Evolutionary conservation across 2,888 invertebrate genomes (phyloP).

Genomic region (Didymodactylos carnosus): DNA sequence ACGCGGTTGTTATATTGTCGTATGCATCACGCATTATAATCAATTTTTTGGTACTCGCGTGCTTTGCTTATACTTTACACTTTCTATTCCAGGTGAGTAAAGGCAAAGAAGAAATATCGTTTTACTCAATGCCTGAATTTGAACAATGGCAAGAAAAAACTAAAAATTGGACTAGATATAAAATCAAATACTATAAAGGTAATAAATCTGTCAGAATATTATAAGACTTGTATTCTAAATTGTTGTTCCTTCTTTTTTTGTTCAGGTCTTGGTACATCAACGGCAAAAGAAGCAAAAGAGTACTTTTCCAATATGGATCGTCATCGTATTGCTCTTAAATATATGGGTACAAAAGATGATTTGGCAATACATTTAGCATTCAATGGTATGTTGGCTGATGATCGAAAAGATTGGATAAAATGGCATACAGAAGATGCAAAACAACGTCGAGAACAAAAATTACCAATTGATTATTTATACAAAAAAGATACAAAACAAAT

Average conservation of each 20-base stretch:
- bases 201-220: no score
- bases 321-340: slow-evolving; percentile 71
- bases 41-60: no score
- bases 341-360: slow-evolving; percentile 68
- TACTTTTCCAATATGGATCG: slow-evolving; percentile 86
- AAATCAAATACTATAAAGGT: slow-evolving; percentile 49
- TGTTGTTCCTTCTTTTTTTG: background rate
- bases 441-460: slow-evolving; percentile 35
- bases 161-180: slow-evolving; percentile 67
- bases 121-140: slow-evolving; percentile 91
- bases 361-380: slow-evolving; percentile 81
- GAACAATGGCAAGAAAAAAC: slow-evolving; percentile 85
- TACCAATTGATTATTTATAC: slow-evolving; percentile 51
- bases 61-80: no score
- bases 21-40: no score
- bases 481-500: slow-evolving; percentile 63
- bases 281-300: slow-evolving; percentile 90
- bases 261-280: slow-evolving; percentile 78
- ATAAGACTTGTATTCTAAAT: background rate
- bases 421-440: slow-evolving; percentile 60
- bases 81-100: background rate
- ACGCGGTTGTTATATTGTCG: no score
- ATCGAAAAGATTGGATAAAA: slow-evolving; percentile 87
- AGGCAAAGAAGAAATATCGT: slow-evolving; percentile 54
- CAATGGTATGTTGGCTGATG: slow-evolving; percentile 77